A percentile compares a stretch with the other conserved stretches of the same genome.
phyloP scores from a whole-genome alignment of 2,888 invertebrate genomes.

The Agapetus fuscipes region DNA sequence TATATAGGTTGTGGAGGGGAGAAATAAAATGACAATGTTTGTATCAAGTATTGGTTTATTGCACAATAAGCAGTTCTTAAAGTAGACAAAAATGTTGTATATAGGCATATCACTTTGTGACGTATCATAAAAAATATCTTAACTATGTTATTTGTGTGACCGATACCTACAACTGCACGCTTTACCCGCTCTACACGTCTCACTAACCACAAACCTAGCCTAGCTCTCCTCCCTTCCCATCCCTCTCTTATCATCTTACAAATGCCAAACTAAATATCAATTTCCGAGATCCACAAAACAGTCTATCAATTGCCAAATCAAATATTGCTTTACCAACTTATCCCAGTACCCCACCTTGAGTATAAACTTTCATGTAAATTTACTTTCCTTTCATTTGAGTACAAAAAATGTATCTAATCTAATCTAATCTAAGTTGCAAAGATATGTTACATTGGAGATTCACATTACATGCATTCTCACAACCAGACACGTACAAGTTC shows the following conservation, averaged over 20 bases:
- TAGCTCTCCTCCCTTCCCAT: background rate
- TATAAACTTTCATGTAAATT: background rate
- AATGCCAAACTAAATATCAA: no score
- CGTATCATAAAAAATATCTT: slow-evolving; percentile 21
- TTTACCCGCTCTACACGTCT: background rate
- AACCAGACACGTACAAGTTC: no score
- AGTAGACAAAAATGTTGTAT: slow-evolving; percentile 21
- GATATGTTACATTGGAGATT: no score
- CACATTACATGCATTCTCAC: no score
- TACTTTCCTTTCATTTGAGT: background rate
- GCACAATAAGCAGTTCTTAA: slow-evolving; percentile 22
- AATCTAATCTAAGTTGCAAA: no score
- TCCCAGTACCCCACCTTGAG: no score
- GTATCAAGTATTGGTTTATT: slow-evolving; percentile 20
- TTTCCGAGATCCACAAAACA: slow-evolving; percentile 4
- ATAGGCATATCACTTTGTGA: slow-evolving; percentile 22
- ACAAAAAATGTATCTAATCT: no score
- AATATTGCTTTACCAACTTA: no score
- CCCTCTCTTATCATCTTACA: background rate
- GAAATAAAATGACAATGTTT: no score
- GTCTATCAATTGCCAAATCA: slow-evolving; percentile 5
- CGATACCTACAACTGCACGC: slow-evolving; percentile 17
- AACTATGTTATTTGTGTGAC: slow-evolving; percentile 11
- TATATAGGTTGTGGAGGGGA: no score
- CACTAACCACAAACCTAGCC: background rate